These are phyloP conservation scores for Zaprionus capensis DNA, from an alignment of 1,140 invertebrate species.

Conservation along the genomic window DNA sequence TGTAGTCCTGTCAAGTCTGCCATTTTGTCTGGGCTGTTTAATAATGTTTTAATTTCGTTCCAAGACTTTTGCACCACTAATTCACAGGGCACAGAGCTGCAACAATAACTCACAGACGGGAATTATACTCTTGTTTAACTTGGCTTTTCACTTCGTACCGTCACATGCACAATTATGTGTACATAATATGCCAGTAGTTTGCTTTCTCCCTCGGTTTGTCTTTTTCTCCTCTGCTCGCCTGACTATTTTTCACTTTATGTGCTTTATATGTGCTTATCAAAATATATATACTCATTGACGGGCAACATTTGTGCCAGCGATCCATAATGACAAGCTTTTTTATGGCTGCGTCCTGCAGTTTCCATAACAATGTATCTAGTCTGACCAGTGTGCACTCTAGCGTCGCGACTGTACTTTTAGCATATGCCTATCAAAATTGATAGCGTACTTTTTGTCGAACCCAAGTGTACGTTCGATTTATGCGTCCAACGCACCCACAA, in stretches of 20 bases:
- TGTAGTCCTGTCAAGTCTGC: slow-evolving; percentile 38
- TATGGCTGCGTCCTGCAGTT: slow-evolving; percentile 21
- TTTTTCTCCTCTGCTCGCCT: not conserved
- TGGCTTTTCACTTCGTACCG: slow-evolving; percentile 29
- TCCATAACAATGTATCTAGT: slow-evolving; percentile 44
- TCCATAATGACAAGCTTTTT: slow-evolving; percentile 49
- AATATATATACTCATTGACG: slow-evolving; percentile 66
- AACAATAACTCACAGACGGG: slow-evolving; percentile 48
- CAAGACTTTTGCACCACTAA: slow-evolving; percentile 36
- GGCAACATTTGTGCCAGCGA: slow-evolving; percentile 48
- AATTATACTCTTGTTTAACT: slow-evolving; percentile 62
- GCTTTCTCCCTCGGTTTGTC: not conserved
- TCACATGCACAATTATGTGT: slow-evolving; percentile 19
- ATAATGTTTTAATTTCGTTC: slow-evolving; percentile 76
- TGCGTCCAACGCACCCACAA: slow-evolving; percentile 54
- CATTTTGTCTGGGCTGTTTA: slow-evolving; percentile 50
- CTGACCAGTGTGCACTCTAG: not conserved
- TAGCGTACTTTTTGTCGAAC: slow-evolving; percentile 37
- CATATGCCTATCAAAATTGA: slow-evolving; percentile 73
- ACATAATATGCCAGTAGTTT: not conserved
- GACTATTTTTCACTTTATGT: not conserved
- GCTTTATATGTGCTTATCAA: slow-evolving; percentile 55
- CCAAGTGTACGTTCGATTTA: slow-evolving; percentile 26
- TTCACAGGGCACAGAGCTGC: slow-evolving; percentile 9
- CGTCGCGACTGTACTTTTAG: slow-evolving; percentile 28